Conservation (phyloP, 2,797 vertebrate species). For the Halcyon leucocephala region DNA sequence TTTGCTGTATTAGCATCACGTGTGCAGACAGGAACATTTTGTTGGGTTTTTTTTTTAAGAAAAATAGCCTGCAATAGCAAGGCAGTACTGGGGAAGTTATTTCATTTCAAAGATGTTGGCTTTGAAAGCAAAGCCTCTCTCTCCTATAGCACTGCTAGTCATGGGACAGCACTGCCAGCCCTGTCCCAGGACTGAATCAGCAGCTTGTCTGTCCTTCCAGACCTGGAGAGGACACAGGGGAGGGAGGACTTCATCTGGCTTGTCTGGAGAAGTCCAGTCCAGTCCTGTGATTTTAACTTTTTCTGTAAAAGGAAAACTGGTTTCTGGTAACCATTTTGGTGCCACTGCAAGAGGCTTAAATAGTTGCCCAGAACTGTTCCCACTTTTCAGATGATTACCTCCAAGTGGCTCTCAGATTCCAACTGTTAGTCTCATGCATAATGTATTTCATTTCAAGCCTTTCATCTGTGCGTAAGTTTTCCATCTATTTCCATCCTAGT, state of each 20-base stretch:
- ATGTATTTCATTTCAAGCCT: constrained; percentile 72
- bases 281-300: background rate
- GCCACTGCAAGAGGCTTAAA: background rate
- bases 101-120: background rate
- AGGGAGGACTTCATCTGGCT: background rate
- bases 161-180: background rate
- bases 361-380: constrained; percentile 31
- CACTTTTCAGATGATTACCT: constrained; percentile 58
- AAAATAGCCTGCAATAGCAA: constrained; percentile 55
- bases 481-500: constrained; percentile 45
- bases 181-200: background rate
- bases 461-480: constrained; percentile 60
- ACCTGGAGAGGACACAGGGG: background rate
- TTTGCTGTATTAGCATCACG: constrained; percentile 68
- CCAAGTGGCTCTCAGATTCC: constrained; percentile 65
- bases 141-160: background rate
- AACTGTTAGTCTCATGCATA: constrained; percentile 71
- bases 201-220: background rate
- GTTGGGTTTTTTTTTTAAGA: background rate
- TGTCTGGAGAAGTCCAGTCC: background rate
- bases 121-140: constrained; percentile 23
- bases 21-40: constrained; percentile 29
- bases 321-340: background rate
- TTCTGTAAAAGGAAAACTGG: background rate
- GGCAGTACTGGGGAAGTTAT: background rate